phyloP scores from a whole-genome alignment of 2,888 invertebrate species.

The Agrilus cyanescens region DNA sequence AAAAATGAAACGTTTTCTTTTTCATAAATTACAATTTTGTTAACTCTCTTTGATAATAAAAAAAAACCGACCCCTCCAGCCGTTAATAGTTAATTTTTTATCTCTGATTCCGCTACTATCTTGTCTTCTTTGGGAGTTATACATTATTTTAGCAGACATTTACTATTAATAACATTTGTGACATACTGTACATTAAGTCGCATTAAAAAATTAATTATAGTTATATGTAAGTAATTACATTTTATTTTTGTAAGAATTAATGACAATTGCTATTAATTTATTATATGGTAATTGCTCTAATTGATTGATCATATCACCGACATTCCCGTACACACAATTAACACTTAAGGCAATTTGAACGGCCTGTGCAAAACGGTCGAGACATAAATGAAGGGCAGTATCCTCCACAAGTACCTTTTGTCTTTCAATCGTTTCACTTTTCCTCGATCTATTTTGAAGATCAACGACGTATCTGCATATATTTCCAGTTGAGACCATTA shows the following conservation, averaged over 20 bases:
- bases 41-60: no score
- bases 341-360: constrained; percentile 69
- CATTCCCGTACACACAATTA: constrained; percentile 70
- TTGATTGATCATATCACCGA: constrained; percentile 51
- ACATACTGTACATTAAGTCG: no score
- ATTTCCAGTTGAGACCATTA: constrained; percentile 28
- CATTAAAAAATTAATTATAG: not conserved
- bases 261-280: constrained; percentile 50
- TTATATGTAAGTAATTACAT: no score
- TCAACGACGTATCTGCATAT: constrained; percentile 17
- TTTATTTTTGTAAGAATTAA: constrained; percentile 45
- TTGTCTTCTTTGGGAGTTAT: no score
- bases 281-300: constrained; percentile 53
- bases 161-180: no score
- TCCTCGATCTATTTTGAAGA: constrained; percentile 9
- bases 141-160: no score
- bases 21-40: no score
- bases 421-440: constrained; percentile 9
- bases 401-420: constrained; percentile 18
- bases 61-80: no score
- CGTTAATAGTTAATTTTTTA: no score
- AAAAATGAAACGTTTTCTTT: no score
- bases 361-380: constrained; percentile 74
- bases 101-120: no score
- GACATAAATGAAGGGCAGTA: constrained; percentile 40